Percentiles rank a stretch among this genome's conserved stretches.
phyloP scores from a whole-genome alignment of 2,888 invertebrate species.

The Lucinisca nassula region DNA sequence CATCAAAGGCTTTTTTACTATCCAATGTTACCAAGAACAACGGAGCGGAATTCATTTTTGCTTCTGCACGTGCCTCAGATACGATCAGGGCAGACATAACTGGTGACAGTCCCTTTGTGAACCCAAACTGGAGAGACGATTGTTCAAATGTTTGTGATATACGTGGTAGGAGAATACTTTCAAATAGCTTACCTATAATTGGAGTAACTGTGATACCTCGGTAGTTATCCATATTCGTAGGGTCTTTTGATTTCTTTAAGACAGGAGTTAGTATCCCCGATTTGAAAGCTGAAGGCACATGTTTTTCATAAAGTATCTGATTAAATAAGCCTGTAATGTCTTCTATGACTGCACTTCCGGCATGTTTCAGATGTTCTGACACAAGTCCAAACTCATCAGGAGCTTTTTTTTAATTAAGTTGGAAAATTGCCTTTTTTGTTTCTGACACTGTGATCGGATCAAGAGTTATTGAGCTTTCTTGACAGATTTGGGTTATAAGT shows the following conservation, averaged over 20 bases:
- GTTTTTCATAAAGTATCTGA: neutral
- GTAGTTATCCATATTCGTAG: conserved; percentile 8
- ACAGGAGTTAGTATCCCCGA: conserved; percentile 13
- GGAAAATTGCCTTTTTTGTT: neutral
- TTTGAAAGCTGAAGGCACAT: neutral
- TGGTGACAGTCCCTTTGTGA: conserved; percentile 20
- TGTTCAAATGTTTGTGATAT: neutral
- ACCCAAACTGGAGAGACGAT: conserved; percentile 14
- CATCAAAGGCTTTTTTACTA: conserved; percentile 24
- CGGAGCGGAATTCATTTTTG: neutral
- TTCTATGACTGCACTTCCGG: neutral
- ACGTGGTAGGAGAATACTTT: neutral
- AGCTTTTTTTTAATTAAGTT: conserved; percentile 16
- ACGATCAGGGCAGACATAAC: conserved; percentile 9
- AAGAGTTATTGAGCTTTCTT: neutral
- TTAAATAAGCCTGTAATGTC: neutral
- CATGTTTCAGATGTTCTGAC: conserved; percentile 11
- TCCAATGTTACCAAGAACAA: conserved; percentile 14
- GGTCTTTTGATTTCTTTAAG: conserved; percentile 14
- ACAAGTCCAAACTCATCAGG: neutral
- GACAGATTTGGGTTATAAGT: neutral
- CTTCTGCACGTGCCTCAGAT: neutral
- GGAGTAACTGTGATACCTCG: conserved; percentile 12
- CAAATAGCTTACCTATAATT: neutral
- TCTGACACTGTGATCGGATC: neutral